phyloP scores from a whole-genome alignment of 2,888 invertebrate genomes.

The Disparrhopalites patrizii region DNA sequence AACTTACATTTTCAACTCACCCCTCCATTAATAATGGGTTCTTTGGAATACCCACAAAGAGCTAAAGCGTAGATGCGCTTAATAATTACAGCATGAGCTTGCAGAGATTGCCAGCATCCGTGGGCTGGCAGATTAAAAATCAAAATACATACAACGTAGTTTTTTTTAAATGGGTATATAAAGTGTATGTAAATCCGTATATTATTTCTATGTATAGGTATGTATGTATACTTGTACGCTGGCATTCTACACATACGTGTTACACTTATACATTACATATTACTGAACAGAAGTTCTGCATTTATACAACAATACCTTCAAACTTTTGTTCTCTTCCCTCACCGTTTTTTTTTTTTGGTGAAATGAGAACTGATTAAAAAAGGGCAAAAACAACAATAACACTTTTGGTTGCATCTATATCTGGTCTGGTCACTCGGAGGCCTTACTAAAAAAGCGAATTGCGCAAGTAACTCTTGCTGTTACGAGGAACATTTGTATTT shows the following conservation, averaged over 20 bases:
- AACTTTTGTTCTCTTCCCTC: no score
- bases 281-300: neutral
- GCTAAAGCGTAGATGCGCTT: no score
- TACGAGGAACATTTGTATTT: neutral
- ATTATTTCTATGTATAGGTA: neutral
- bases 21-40: no score
- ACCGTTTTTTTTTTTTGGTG: no score
- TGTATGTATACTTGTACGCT: constrained; percentile 6
- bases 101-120: no score
- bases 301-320: neutral
- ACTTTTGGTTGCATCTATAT: constrained; percentile 18
- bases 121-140: no score
- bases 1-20: no score
- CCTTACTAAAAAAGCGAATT: neutral
- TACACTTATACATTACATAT: neutral
- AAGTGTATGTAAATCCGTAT: neutral
- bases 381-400: constrained; percentile 1
- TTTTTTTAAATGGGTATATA: no score
- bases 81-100: no score
- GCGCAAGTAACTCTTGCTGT: neutral
- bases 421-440: neutral
- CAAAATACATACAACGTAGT: no score
- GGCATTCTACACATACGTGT: constrained; percentile 2
- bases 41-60: no score
- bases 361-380: no score